Percentiles rank a stretch among this genome's conserved stretches.
phyloP scores from a whole-genome alignment of 2,797 vertebrate genomes.

The Parauchenoglanis ngamensis region DNA sequence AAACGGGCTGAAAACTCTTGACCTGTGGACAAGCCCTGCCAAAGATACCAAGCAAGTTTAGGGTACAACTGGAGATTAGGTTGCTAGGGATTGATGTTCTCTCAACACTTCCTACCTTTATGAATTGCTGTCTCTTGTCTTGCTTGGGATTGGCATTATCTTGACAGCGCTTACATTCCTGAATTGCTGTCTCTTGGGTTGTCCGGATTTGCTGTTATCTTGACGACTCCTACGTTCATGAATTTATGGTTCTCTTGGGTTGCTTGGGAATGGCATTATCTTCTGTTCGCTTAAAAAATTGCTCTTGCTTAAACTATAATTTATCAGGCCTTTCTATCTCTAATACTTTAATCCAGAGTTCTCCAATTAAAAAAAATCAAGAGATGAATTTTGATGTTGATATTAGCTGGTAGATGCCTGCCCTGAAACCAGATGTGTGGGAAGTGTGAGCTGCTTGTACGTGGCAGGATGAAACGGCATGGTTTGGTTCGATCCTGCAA shows the following conservation, averaged over 20 bases:
- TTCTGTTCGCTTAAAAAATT: not conserved
- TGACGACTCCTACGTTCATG: not conserved
- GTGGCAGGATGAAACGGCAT: conserved; percentile 15
- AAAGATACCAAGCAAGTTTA: not conserved
- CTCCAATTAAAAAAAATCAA: not conserved
- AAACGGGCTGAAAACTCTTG: not conserved
- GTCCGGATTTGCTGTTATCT: not conserved
- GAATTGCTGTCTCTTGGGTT: not conserved
- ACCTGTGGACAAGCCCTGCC: too few relatives aligned
- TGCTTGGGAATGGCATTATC: not conserved
- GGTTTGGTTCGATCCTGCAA: conserved; percentile 25
- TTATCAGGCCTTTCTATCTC: not conserved
- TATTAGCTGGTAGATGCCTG: conserved; percentile 8
- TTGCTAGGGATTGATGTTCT: not conserved
- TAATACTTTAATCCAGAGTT: not conserved
- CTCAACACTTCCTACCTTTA: not conserved
- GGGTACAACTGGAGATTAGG: not conserved
- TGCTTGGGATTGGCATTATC: not conserved
- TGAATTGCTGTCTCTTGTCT: not conserved
- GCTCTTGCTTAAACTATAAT: not conserved
- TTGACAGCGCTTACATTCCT: not conserved
- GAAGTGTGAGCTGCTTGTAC: conserved; percentile 14
- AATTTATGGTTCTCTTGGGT: not conserved
- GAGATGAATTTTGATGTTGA: not conserved
- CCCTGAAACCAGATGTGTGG: conserved; percentile 7